Evolutionary conservation across 2,888 invertebrate species (phyloP).

Genomic region (Dynastes maya): DNA sequence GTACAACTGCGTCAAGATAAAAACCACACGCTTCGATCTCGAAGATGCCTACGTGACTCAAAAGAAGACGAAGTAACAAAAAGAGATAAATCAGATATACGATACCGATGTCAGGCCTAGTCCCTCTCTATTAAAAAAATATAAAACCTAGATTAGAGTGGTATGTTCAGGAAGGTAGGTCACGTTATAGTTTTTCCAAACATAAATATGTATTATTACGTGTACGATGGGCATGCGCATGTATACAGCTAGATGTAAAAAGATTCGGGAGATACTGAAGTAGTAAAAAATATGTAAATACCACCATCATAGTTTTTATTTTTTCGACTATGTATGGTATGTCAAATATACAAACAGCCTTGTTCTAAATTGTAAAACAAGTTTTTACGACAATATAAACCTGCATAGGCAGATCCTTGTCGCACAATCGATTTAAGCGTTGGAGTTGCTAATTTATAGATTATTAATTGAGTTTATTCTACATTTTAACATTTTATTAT

Average conservation of each 20-base stretch:
- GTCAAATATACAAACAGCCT: no score
- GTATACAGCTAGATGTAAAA: not conserved
- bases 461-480: no score
- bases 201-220: constrained; percentile 36
- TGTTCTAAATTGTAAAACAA: no score
- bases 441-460: no score
- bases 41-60: constrained; percentile 45
- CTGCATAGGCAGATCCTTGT: no score
- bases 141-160: constrained; percentile 41
- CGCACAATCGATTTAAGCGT: no score
- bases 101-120: constrained; percentile 40
- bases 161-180: constrained; percentile 36
- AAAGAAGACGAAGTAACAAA: constrained; percentile 34
- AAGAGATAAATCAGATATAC: constrained; percentile 45
- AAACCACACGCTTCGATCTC: constrained; percentile 32
- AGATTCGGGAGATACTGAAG: no score
- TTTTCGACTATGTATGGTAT: no score
- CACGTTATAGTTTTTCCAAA: constrained; percentile 31
- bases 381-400: no score
- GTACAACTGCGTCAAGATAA: constrained; percentile 31
- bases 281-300: no score
- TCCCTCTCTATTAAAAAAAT: constrained; percentile 45
- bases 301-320: no score
- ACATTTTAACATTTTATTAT: no score
- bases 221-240: not conserved